A percentile compares a stretch with the other conserved stretches of the same genome.
phyloP scores from a whole-genome alignment of 1,140 invertebrate genomes.

The Nephila pilipes region DNA sequence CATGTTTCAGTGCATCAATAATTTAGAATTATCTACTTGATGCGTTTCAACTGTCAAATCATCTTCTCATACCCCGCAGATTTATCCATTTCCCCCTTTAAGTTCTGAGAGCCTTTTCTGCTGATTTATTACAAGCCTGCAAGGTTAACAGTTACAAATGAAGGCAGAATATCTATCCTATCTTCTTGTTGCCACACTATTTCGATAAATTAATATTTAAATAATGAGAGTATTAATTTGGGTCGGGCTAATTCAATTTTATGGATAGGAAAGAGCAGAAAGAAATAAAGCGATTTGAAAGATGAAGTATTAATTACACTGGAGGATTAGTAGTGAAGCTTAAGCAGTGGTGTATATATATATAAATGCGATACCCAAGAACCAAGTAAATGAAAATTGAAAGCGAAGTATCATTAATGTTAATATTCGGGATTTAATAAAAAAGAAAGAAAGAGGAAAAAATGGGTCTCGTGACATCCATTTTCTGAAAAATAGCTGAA shows the following conservation, averaged over 20 bases:
- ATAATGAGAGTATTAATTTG: conserved; percentile 64
- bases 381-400: conserved; percentile 2
- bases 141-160: conserved; percentile 47
- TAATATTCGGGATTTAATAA: conserved; percentile 7
- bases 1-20: conserved; percentile 24
- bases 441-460: conserved; percentile 16
- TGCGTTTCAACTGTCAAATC: conserved; percentile 8
- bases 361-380: neutral
- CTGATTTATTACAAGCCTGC: conserved; percentile 19
- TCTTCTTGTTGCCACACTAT: conserved; percentile 24
- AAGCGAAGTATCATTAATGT: conserved; percentile 18
- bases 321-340: neutral
- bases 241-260: conserved; percentile 59
- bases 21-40: conserved; percentile 41
- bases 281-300: conserved; percentile 32
- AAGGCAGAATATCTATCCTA: neutral
- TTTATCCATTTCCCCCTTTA: too few species aligned
- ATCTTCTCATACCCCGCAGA: neutral
- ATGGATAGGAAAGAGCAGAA: conserved; percentile 35
- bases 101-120: neutral
- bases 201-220: conserved; percentile 52
- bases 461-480: neutral
- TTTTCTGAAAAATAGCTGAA: neutral
- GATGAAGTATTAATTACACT: conserved; percentile 48
- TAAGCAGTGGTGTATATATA: neutral